Base-by-base conservation (phyloP, 2,888 invertebrate genomes). In the Cistogaster globosa region DNA sequence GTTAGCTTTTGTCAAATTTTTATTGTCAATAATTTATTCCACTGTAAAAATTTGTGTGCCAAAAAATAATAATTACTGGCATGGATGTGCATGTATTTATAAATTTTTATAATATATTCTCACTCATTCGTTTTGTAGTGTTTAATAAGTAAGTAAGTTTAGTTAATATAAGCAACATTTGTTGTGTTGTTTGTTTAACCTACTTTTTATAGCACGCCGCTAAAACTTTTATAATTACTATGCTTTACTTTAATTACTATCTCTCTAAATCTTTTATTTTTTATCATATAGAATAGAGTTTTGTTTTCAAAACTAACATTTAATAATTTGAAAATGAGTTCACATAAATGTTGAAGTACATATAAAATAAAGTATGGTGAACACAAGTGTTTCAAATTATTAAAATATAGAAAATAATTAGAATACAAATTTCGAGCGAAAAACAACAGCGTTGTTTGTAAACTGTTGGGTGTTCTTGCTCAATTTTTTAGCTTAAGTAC, bases 171-270 rank as follows among this genome's bases (percentile, higher is more conserved):
- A 32, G 42, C 22, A 81, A 75, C 36, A 48, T 69, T 81, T 75
- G 26, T 55, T 36, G 14, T 58, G 20, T 16, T 57, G 36, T 65
- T 72, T 74, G 53, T 82, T 82, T 72, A 65, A 72, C 77, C 77
- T 32, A 74, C 20, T 71, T 79, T 77, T 32, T 53, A 20, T 58
- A 58, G 36, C 51, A 72, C 14, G 60, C 53, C 51, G 72, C 67
- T 68, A 78, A 78, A 83, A 69, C 63, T 79, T 83, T 84, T 84
- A 45, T 79, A 84, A 84, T 84, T 84, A 79, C 38, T 71, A 45
- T 48, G 62, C 60, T 72, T 48, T 26, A 71, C 51, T 78, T 71
- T 62, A 51, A 12, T 67, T 69, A 51, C 38, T 62, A 53, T 79
- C 32, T 32, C 62, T 78, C 11, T 20, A 20, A 32, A 32, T 62